Evolutionary conservation across 2,888 invertebrate genomes (phyloP).

Genomic region (Eumacrocentrus americanus): DNA sequence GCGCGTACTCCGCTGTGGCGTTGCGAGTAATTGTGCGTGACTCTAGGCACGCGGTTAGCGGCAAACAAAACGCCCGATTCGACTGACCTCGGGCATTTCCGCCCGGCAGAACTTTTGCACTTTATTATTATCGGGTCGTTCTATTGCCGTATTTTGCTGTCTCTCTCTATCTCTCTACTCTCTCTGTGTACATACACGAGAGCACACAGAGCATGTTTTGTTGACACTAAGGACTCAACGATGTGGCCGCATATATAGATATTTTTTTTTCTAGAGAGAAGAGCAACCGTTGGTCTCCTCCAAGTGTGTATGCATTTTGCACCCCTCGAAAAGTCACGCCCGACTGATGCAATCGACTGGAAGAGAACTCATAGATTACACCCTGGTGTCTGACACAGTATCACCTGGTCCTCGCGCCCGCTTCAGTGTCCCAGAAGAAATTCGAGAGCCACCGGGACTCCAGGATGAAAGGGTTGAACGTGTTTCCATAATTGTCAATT

Average conservation of each 20-base stretch:
- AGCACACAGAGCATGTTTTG: not conserved
- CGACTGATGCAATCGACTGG: constrained; percentile 36
- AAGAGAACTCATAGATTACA: constrained; percentile 31
- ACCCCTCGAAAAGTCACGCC: too few species aligned
- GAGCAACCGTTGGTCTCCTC: too few species aligned
- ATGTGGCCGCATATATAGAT: not conserved
- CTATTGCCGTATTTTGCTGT: not conserved
- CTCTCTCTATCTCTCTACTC: not conserved
- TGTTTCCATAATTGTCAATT: constrained; percentile 25
- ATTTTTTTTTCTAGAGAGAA: not conserved
- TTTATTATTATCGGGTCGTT: constrained; percentile 16
- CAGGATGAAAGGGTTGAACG: constrained; percentile 23
- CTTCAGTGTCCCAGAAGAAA: constrained; percentile 13
- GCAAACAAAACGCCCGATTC: constrained; percentile 33
- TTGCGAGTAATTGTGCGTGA: constrained; percentile 33
- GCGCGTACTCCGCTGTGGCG: constrained; percentile 14
- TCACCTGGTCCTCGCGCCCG: constrained; percentile 31
- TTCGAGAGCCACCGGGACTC: not conserved
- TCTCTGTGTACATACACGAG: not conserved
- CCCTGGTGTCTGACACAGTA: constrained; percentile 6
- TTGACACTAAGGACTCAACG: not conserved
- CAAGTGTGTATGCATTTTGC: too few species aligned
- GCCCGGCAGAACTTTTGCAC: constrained; percentile 23
- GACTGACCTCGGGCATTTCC: constrained; percentile 27
- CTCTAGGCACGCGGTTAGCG: constrained; percentile 27